Evolutionary conservation across 2,113 vertebrate genomes (phyloP), one percentile per base, ranked within the genome.

Genomic region (Forbesichthys agassizii): DNA sequence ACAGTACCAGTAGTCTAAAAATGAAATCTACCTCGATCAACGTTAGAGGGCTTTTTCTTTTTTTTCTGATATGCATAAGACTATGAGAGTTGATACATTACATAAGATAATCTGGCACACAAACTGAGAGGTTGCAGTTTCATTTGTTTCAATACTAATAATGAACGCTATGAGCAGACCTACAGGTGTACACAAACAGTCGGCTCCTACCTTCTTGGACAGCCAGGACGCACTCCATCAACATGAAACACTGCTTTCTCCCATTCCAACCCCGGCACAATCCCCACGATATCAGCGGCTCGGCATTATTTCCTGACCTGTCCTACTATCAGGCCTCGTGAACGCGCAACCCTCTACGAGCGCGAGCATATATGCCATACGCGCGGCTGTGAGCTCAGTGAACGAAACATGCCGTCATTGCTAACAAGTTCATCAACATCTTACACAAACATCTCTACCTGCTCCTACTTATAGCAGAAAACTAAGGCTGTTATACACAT

Each of bases 71-170:
- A 74, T 85, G 84, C 80, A 64, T 74, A 84, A 71, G 83, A 85
- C 87, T 78, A 59, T 73, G 85, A 66, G 86, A 86, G 75, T 88
- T 82, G 18, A 67, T 80, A 48, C 74, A 80, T 91, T 91, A 91
- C 84, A 89, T 90, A 90, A 90, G 86, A 74, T 88, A 88, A 82
- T 82, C 87, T 83, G 68, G 48, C n/a, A 2, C 73, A 65, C 69
- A 75, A 69, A 88, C 66, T 74, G 59, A 48, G n/a, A 73, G 52
- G 59, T 13, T 59, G 57, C 51, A 63, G 59, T 75, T 74, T 71
- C 10, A 57, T 78, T 66, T 72, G 64, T 79, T 69, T 12, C 0
- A 73, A 61, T 48, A 55, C 46, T 42, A 64, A n/a, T 18, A 36
- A 20, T 49, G n/a, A 16, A 48, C 42, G 69, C 33, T 62, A 49